Evolutionary conservation across 2,113 vertebrate species (phyloP).

Genomic region (Accipiter cooperii): DNA sequence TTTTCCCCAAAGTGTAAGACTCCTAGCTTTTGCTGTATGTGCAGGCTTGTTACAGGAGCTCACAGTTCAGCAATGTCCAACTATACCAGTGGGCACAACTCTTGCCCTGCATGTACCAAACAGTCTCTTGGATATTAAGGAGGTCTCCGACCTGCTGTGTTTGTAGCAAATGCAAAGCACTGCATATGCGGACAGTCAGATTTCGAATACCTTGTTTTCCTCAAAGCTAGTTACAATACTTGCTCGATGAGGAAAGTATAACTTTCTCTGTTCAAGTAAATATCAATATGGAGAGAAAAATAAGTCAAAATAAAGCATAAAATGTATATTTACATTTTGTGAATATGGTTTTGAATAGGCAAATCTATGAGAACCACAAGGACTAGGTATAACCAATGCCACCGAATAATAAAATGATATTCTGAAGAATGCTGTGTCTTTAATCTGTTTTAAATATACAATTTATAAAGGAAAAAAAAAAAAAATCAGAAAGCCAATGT

Average conservation of each 20-base stretch:
- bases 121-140: not conserved
- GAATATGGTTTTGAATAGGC: not conserved
- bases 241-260: not conserved
- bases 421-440: not conserved
- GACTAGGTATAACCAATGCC: not conserved
- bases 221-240: not conserved
- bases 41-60: not conserved
- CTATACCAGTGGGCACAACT: not conserved
- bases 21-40: not conserved
- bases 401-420: not conserved
- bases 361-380: not conserved
- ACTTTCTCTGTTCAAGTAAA: not conserved
- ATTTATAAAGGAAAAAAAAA: not conserved
- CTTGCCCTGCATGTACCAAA: not conserved
- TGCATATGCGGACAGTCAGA: accelerated
- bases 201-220: not conserved
- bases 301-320: not conserved
- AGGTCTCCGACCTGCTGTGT: not conserved
- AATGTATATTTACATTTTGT: not conserved
- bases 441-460: not conserved
- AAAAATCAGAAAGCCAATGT: not conserved
- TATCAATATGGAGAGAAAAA: not conserved
- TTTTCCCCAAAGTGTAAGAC: too few species aligned
- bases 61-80: not conserved
- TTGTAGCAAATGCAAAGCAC: not conserved